These are phyloP conservation scores for Leptopilina myrica DNA, from an alignment of 2,888 invertebrate genomes.

Conservation along the genomic window DNA sequence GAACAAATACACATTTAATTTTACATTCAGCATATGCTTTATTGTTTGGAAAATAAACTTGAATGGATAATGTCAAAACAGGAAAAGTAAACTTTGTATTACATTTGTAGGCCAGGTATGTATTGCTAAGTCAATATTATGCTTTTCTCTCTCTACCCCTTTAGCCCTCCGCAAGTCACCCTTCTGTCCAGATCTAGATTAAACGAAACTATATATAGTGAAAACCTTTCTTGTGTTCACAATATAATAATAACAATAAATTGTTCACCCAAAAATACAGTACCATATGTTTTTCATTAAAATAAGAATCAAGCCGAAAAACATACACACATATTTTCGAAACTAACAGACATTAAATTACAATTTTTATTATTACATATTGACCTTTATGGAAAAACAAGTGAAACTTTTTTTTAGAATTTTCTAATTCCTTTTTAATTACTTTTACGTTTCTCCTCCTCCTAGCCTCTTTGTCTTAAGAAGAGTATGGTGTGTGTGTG, in stretches of 20 bases:
- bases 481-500: constrained; percentile 49
- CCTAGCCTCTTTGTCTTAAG: not conserved
- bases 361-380: not conserved
- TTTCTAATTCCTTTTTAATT: constrained; percentile 16
- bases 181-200: not conserved
- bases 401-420: not conserved
- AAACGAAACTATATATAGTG: not conserved
- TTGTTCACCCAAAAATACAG: too few species aligned
- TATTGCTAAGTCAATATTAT: constrained; percentile 16
- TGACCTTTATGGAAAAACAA: not conserved
- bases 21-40: not conserved
- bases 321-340: too few species aligned
- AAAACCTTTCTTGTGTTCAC: not conserved
- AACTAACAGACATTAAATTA: too few species aligned
- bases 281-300: not conserved
- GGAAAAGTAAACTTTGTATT: constrained; percentile 6
- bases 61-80: constrained; percentile 4
- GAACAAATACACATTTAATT: not conserved
- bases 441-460: constrained; percentile 1
- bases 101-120: constrained; percentile 9
- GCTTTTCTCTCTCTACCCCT: not conserved
- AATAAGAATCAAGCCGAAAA: not conserved
- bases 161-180: constrained; percentile 1
- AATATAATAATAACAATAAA: not conserved
- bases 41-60: constrained; percentile 2